These are phyloP conservation scores for Machimus atricapillus DNA, from an alignment of 2,888 invertebrate species.

Conservation along the genomic window DNA sequence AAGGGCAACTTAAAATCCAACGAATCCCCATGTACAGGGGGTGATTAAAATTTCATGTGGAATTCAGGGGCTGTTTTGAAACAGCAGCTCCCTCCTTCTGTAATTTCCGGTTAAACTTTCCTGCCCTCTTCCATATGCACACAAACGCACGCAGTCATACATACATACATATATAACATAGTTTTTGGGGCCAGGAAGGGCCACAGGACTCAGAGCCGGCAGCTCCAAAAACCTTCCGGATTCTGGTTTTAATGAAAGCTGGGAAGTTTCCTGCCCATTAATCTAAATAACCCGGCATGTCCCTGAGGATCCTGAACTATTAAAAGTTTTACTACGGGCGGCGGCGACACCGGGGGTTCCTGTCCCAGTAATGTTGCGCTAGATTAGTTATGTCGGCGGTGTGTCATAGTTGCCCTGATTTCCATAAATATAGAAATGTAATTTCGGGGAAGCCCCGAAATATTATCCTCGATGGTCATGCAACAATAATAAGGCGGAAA, in stretches of 20 bases:
- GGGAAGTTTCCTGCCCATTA: neutral
- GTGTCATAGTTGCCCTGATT: neutral
- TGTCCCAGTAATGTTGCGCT: neutral
- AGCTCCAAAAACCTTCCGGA: neutral
- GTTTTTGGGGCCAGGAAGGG: neutral
- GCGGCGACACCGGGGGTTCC: neutral
- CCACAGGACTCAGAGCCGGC: too few relatives aligned
- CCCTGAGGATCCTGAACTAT: neutral
- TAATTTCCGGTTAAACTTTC: neutral
- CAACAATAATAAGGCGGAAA: neutral
- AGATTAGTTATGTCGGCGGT: neutral
- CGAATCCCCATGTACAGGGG: neutral
- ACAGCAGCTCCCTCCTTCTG: neutral
- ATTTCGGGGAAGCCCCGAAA: neutral
- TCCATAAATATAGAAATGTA: neutral
- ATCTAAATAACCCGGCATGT: conserved; percentile 13
- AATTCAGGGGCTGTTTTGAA: neutral
- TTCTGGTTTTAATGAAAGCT: neutral
- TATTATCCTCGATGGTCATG: neutral
- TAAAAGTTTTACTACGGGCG: neutral
- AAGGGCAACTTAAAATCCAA: neutral
- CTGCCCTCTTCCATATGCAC: neutral
- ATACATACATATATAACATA: neutral
- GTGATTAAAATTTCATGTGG: neutral
- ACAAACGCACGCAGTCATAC: neutral